A percentile compares a stretch with the other conserved stretches of the same genome.
These are phyloP conservation scores for Polydrusus tereticollis DNA, from an alignment of 2,888 invertebrate species.

Conservation along the genomic window DNA sequence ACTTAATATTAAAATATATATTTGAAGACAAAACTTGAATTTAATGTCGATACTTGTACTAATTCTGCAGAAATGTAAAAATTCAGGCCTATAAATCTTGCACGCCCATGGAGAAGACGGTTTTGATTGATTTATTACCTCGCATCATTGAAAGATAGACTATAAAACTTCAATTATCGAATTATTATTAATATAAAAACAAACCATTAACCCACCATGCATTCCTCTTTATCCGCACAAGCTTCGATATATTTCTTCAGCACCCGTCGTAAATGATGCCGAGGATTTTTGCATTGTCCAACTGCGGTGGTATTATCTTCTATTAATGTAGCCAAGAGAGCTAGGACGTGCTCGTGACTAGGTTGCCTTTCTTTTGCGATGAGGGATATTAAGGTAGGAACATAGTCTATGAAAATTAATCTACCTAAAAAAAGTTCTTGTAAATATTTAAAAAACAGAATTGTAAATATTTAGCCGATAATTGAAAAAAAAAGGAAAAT, in stretches of 20 bases:
- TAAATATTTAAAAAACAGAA: too few species aligned
- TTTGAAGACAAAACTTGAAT: too few species aligned
- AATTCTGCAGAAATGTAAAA: too few species aligned
- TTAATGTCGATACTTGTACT: too few species aligned
- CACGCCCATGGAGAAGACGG: too few species aligned
- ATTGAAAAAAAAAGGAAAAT: too few species aligned
- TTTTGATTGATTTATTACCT: too few species aligned
- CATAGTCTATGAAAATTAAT: slow-evolving; percentile 58
- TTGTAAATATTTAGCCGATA: too few species aligned
- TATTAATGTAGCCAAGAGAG: slow-evolving; percentile 67
- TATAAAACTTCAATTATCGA: neutral
- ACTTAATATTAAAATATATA: too few species aligned
- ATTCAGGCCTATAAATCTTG: too few species aligned
- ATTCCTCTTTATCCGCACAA: slow-evolving; percentile 67
- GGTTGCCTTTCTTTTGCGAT: slow-evolving; percentile 56
- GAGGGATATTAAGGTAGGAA: slow-evolving; percentile 58
- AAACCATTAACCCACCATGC: slow-evolving; percentile 56
- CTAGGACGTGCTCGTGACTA: slow-evolving; percentile 70
- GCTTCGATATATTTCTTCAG: slow-evolving; percentile 63
- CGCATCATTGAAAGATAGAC: too few species aligned
- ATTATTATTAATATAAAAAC: slow-evolving; percentile 16
- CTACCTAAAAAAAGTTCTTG: slow-evolving; percentile 57
- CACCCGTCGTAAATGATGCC: slow-evolving; percentile 64
- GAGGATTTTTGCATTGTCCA: slow-evolving; percentile 66
- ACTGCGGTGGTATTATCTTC: slow-evolving; percentile 65